Evolutionary conservation across 2,888 invertebrate genomes (phyloP).

Genomic region (Lasioglossum lativentre): DNA sequence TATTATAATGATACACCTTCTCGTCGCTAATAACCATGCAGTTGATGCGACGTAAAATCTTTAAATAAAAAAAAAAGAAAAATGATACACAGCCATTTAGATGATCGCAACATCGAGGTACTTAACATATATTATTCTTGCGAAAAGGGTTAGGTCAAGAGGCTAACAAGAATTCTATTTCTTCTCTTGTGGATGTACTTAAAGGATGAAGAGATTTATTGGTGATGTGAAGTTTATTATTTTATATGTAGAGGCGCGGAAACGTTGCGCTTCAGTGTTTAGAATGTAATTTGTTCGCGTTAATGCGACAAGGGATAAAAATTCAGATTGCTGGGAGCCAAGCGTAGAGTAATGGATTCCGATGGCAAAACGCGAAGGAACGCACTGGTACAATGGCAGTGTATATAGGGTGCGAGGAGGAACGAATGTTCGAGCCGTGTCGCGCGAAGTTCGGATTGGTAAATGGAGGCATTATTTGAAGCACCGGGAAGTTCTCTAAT

Average conservation of each 20-base stretch:
- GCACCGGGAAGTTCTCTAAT: constrained; percentile 60
- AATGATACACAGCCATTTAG: too few relatives aligned
- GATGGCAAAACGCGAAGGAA: not conserved
- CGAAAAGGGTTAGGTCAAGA: too few relatives aligned
- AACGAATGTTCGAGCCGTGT: not conserved
- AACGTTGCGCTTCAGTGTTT: not conserved
- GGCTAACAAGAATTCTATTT: too few relatives aligned
- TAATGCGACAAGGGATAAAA: not conserved
- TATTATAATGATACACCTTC: too few relatives aligned
- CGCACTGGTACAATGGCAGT: not conserved
- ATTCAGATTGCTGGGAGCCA: not conserved
- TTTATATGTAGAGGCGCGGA: not conserved
- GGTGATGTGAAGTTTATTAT: not conserved
- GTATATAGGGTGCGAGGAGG: not conserved
- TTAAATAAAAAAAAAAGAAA: too few relatives aligned
- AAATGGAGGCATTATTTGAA: constrained; percentile 50
- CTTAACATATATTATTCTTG: too few relatives aligned
- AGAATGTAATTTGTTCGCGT: not conserved
- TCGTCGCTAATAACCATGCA: too few relatives aligned
- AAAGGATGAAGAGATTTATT: too few relatives aligned
- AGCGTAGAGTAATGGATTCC: not conserved
- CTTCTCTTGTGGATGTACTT: too few relatives aligned
- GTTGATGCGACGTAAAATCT: too few relatives aligned
- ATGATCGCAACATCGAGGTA: too few relatives aligned
- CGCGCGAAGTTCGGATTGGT: constrained; percentile 25